Evolutionary conservation across 2,888 invertebrate species (phyloP).

Genomic region (Amphipoea lucens): DNA sequence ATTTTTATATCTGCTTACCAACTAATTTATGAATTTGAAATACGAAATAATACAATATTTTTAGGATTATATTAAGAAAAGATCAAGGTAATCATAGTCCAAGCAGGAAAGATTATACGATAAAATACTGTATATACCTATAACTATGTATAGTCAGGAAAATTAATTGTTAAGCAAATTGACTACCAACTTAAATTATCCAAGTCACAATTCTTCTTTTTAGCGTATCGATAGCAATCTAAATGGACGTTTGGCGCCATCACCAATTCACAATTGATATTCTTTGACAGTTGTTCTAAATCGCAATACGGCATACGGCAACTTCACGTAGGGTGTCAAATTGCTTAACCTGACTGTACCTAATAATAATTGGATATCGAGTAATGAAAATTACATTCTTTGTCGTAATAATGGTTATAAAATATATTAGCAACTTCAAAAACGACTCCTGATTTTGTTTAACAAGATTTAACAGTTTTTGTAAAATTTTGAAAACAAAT

Average conservation of each 20-base stretch:
- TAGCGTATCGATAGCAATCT: too few species aligned
- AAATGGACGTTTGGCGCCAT: too few species aligned
- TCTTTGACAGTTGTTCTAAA: neutral
- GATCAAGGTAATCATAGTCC: conserved; percentile 89
- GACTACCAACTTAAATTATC: neutral
- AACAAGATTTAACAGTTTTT: conserved; percentile 32
- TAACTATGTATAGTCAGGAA: conserved; percentile 10
- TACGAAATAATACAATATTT: conserved; percentile 61
- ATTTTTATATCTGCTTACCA: conserved; percentile 63
- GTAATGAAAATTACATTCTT: conserved; percentile 25
- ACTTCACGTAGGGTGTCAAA: neutral
- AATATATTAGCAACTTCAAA: conserved; percentile 13
- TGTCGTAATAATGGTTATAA: neutral
- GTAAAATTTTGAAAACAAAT: conserved; percentile 42
- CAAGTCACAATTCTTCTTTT: neutral
- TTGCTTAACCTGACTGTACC: neutral
- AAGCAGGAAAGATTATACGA: conserved; percentile 63
- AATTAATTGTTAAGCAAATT: neutral
- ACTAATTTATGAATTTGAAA: conserved; percentile 64
- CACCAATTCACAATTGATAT: neutral
- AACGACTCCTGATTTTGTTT: conserved; percentile 16
- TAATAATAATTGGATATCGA: conserved; percentile 5
- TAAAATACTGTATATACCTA: conserved; percentile 42
- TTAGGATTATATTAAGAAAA: conserved; percentile 78
- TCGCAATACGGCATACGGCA: neutral